Evolutionary conservation across 2,113 vertebrate species (phyloP).

Genomic region (Xiphophorus maculatus): DNA sequence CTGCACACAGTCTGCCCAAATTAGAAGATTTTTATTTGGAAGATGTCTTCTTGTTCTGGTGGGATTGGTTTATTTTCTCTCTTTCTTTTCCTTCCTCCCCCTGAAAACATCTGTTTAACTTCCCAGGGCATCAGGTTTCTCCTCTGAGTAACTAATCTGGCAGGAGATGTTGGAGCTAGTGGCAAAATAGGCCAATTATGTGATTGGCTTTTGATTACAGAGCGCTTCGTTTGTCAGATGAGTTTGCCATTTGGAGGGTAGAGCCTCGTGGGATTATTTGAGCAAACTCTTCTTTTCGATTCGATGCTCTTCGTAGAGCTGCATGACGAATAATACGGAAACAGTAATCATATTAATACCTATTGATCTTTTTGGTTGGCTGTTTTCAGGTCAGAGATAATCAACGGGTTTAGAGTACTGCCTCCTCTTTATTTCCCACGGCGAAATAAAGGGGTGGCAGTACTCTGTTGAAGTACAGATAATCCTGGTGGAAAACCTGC

Average conservation of each 20-base stretch:
- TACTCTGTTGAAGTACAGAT: too few relatives aligned
- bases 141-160: constrained; percentile 69
- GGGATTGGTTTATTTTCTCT: constrained; percentile 2
- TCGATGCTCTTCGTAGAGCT: constrained; percentile 26
- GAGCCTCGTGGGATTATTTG: constrained; percentile 65
- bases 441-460: too few relatives aligned
- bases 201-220: constrained; percentile 82
- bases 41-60: constrained; percentile 56
- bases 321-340: constrained; percentile 8
- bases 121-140: constrained; percentile 79
- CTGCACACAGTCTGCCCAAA: constrained; percentile 41
- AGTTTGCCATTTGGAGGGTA: constrained; percentile 67
- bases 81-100: constrained; percentile 62
- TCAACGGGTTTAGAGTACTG: background rate
- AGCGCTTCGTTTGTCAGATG: constrained; percentile 73
- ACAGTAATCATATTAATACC: background rate
- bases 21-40: constrained; percentile 68
- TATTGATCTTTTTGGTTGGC: background rate
- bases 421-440: too few relatives aligned
- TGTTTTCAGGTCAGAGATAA: background rate
- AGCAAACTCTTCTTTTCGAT: constrained; percentile 38
- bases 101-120: constrained; percentile 79
- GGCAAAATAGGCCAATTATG: constrained; percentile 80
- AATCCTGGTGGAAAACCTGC: too few relatives aligned
- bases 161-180: constrained; percentile 75